These are phyloP conservation scores for Pelodiscus sinensis DNA, from an alignment of 2,113 vertebrate species.

Conservation along the genomic window DNA sequence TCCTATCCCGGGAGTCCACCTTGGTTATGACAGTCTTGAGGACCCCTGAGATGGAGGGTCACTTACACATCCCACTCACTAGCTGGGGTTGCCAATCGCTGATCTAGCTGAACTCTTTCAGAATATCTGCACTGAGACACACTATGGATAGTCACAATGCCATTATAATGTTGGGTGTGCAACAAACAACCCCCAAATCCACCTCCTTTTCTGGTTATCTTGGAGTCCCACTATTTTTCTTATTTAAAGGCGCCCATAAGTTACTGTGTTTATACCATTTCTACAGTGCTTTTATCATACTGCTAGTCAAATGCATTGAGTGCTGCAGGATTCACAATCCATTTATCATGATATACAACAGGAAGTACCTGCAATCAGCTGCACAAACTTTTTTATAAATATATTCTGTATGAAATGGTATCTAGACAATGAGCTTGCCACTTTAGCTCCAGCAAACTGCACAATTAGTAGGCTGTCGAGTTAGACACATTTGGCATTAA, in stretches of 20 bases:
- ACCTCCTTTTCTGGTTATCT: neutral
- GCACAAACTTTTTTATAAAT: neutral
- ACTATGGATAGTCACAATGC: neutral
- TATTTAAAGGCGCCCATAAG: neutral
- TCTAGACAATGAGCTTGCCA: neutral
- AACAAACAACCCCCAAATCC: neutral
- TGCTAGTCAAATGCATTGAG: neutral
- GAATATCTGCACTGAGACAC: neutral
- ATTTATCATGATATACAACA: neutral
- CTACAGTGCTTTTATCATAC: neutral
- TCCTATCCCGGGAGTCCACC: too few relatives aligned
- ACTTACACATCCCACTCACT: too few relatives aligned
- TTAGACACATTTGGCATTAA: neutral
- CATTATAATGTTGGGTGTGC: neutral
- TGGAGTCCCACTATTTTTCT: neutral
- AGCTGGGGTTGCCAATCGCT: too few relatives aligned
- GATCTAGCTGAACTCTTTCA: neutral
- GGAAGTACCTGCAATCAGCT: neutral
- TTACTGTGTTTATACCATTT: too few relatives aligned
- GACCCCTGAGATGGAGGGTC: too few relatives aligned
- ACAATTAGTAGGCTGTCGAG: accelerated
- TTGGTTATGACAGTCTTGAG: too few relatives aligned
- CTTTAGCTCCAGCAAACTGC: neutral
- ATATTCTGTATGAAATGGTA: neutral
- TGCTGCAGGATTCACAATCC: neutral